These are phyloP conservation scores for Trachelus iudaicus DNA, from an alignment of 2,888 invertebrate species.

Conservation along the genomic window DNA sequence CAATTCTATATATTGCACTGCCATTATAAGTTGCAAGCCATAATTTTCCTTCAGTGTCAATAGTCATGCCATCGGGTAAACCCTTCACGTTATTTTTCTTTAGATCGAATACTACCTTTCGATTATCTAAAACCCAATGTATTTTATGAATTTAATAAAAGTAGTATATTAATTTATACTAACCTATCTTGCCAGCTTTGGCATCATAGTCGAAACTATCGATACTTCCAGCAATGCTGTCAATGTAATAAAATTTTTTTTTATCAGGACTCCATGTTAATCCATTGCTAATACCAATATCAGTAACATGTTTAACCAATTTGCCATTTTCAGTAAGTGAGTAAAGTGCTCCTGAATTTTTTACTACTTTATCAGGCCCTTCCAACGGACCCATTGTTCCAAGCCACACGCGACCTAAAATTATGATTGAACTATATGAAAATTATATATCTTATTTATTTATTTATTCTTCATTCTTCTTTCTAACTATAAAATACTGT, in stretches of 20 bases:
- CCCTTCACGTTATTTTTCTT: slow-evolving; percentile 70
- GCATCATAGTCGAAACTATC: slow-evolving; percentile 77
- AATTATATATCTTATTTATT: background rate
- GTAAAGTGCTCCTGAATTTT: slow-evolving; percentile 72
- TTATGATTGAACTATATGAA: background rate
- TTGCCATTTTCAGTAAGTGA: slow-evolving; percentile 62
- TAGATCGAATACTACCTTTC: slow-evolving; percentile 71
- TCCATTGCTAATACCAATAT: slow-evolving; percentile 81
- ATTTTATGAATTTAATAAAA: background rate
- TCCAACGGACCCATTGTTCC: slow-evolving; percentile 45
- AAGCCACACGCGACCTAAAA: slow-evolving; percentile 36
- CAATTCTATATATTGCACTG: slow-evolving; percentile 69
- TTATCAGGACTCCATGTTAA: slow-evolving; percentile 80
- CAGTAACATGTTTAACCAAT: slow-evolving; percentile 46
- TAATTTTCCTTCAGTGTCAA: slow-evolving; percentile 80
- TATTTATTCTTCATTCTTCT: background rate
- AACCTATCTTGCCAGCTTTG: slow-evolving; percentile 69
- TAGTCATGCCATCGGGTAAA: slow-evolving; percentile 82
- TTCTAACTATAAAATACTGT: background rate
- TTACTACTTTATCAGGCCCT: slow-evolving; percentile 52
- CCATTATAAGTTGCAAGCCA: slow-evolving; percentile 80
- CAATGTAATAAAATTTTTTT: slow-evolving; percentile 81
- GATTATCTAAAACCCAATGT: slow-evolving; percentile 66
- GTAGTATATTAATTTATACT: slow-evolving; percentile 43
- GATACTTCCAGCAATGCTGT: slow-evolving; percentile 75